Percentiles rank a stretch among this genome's conserved stretches.
phyloP scores from a whole-genome alignment of 2,113 vertebrate genomes.

The Nerophis lumbriciformis region DNA sequence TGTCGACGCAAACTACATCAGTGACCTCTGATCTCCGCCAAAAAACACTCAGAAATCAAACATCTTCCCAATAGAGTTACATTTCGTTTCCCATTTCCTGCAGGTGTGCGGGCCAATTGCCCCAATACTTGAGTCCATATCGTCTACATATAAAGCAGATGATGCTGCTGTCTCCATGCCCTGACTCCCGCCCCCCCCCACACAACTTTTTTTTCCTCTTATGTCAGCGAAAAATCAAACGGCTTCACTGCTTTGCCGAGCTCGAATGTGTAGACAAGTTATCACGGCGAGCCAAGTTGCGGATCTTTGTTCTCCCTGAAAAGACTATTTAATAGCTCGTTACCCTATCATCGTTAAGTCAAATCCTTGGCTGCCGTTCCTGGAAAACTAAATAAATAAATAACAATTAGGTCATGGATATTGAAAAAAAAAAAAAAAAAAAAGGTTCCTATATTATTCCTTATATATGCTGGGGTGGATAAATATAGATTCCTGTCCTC shows the following conservation, averaged over 20 bases:
- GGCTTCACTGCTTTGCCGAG: constrained; percentile 34
- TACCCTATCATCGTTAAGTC: constrained; percentile 12
- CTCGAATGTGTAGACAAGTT: constrained; percentile 43
- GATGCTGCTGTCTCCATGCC: constrained; percentile 53
- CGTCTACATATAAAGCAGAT: constrained; percentile 47
- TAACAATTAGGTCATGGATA: constrained; percentile 12
- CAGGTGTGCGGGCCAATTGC: background rate
- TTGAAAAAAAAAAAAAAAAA: constrained; percentile 23
- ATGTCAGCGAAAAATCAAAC: constrained; percentile 70
- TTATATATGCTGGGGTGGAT: constrained; percentile 6
- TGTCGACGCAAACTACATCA: too few species aligned
- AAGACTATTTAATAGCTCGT: constrained; percentile 13
- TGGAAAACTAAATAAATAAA: constrained; percentile 15
- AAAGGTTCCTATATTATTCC: constrained; percentile 4
- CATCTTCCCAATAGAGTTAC: background rate
- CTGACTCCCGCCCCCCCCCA: constrained; percentile 26
- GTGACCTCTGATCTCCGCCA: too few species aligned
- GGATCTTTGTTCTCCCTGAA: constrained; percentile 9
- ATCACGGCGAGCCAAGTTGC: constrained; percentile 18
- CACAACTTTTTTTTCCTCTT: constrained; percentile 55
- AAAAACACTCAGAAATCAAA: too few species aligned
- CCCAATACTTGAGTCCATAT: background rate
- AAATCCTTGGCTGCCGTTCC: constrained; percentile 9
- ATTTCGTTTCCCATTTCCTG: background rate
- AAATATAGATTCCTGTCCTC: constrained; percentile 33